Evolutionary conservation across 2,113 vertebrate genomes (phyloP).

Genomic region (Psettodes erumei): DNA sequence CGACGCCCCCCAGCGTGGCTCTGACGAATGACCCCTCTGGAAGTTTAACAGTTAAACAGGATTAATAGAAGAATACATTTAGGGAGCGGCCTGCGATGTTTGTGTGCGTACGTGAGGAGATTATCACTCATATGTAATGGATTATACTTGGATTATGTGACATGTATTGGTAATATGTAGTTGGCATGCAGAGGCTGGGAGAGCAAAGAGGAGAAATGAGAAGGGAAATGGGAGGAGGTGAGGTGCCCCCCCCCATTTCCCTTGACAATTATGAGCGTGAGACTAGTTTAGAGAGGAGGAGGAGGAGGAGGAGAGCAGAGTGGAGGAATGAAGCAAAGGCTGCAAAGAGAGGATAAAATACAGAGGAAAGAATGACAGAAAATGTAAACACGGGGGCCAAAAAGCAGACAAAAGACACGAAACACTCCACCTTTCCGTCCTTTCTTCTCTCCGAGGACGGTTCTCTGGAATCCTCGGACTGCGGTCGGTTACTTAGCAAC

Average conservation of each 20-base stretch:
- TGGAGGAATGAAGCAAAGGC: background rate
- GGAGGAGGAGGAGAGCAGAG: slow-evolving; percentile 19
- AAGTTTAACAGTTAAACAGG: slow-evolving; percentile 38
- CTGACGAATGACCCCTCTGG: background rate
- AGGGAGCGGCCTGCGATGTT: background rate
- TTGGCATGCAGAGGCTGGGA: slow-evolving; percentile 26
- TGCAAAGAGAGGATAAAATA: slow-evolving; percentile 21
- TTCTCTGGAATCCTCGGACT: slow-evolving; percentile 71
- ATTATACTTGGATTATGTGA: slow-evolving; percentile 44
- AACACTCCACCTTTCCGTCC: slow-evolving; percentile 58
- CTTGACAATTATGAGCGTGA: slow-evolving; percentile 59
- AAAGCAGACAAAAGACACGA: slow-evolving; percentile 54
- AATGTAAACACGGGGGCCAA: slow-evolving; percentile 61
- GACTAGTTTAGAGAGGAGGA: slow-evolving; percentile 35
- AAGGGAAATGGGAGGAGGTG: slow-evolving; percentile 55
- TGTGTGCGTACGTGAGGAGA: slow-evolving; percentile 6
- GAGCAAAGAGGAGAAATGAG: background rate
- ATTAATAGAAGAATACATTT: slow-evolving; percentile 33
- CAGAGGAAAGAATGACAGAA: slow-evolving; percentile 53
- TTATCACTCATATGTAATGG: slow-evolving; percentile 30
- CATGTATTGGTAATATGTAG: slow-evolving; percentile 10
- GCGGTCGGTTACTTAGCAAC: slow-evolving; percentile 77
- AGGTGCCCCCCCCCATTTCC: slow-evolving; percentile 24
- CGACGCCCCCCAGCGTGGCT: background rate
- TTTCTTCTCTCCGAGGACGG: slow-evolving; percentile 42